Conservation (phyloP, 2,797 vertebrate species). For the Crypturellus tataupa region DNA sequence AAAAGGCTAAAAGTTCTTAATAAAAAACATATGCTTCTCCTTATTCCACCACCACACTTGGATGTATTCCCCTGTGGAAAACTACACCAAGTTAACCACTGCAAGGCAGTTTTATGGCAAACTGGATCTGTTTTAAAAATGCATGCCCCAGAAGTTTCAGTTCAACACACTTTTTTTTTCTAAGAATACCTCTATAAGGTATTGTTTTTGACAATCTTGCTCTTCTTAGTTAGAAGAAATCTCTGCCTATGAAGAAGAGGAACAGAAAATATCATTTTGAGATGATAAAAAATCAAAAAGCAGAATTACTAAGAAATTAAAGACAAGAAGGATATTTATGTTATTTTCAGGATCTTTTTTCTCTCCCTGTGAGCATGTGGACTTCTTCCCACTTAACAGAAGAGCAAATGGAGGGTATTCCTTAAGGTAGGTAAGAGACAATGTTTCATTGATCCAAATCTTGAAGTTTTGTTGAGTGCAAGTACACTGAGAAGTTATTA, state of each 20-base stretch:
- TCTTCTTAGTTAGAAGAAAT: slow-evolving; percentile 54
- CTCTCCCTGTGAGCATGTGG: not conserved
- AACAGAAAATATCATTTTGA: not conserved
- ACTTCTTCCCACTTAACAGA: not conserved
- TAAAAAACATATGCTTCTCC: slow-evolving; percentile 79
- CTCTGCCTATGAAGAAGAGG: slow-evolving; percentile 2
- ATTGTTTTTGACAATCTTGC: slow-evolving; percentile 63
- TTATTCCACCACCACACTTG: slow-evolving; percentile 70
- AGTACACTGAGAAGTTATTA: not conserved
- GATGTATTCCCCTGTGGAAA: slow-evolving; percentile 65
- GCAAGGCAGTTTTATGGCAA: slow-evolving; percentile 75
- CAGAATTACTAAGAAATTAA: not conserved
- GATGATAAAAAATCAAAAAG: not conserved
- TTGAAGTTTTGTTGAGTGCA: not conserved
- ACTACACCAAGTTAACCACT: slow-evolving; percentile 65
- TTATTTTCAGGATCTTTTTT: not conserved
- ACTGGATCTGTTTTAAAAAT: slow-evolving; percentile 54
- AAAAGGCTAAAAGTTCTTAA: slow-evolving; percentile 78
- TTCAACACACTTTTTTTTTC: slow-evolving; percentile 67
- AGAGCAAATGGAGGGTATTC: not conserved
- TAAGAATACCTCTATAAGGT: slow-evolving; percentile 67
- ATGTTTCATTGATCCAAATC: not conserved
- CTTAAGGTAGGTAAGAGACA: not conserved
- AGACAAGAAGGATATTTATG: not conserved
- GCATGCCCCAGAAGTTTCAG: slow-evolving; percentile 65